Base-by-base conservation (phyloP, 1,140 invertebrate species). In the Drosophila arawakana region DNA sequence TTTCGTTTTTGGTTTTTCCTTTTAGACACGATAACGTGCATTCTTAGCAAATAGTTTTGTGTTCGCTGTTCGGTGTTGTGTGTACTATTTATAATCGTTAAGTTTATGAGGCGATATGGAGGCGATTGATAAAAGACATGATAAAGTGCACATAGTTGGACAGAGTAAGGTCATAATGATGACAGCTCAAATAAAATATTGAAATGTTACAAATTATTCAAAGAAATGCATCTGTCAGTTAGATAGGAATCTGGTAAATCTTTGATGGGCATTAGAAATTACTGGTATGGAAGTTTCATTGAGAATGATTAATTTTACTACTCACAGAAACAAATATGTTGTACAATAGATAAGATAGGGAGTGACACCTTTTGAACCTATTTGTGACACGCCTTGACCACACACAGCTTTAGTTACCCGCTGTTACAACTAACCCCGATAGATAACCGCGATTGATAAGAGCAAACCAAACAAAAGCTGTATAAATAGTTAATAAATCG, bases 361-460 rank as follows among this genome's bases (percentile, higher is more conserved):
- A 5, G 30, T 35, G 34, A 52, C 47, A 25, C 60, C 13, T 18
- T 18, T 25, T 35, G 50, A 37, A 35, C 43, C 58, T 6, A 39
- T 54, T 30, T 43, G 8, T 49, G 57, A 57, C 50, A 63, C 58
- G 30, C 44, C 66, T 49, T 70, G 50, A 54, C 47, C 52, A 58
- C 41, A 55, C 58, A 3, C 11, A 30, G 39, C 44, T 44, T 63
- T 18, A 39, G 50, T 35, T 39, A 30, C 18, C 10, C 50, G 18
- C 34, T 67, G 62, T 67, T 59, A 73, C 46, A 59, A 37, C 55
- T 61, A 73, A 60, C 68, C 34, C 30, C 18, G 47, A 71, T 44
- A 78, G 76, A 78, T 75, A 78, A 66, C 15, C 60, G 43, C 43
- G 7, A 57, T 62, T 41, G 66, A 74, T 74, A 74, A 62, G 58